Evolutionary conservation across 2,888 invertebrate genomes (phyloP), one percentile per base, ranked within the genome.

Genomic region (Zonitis immaculata): DNA sequence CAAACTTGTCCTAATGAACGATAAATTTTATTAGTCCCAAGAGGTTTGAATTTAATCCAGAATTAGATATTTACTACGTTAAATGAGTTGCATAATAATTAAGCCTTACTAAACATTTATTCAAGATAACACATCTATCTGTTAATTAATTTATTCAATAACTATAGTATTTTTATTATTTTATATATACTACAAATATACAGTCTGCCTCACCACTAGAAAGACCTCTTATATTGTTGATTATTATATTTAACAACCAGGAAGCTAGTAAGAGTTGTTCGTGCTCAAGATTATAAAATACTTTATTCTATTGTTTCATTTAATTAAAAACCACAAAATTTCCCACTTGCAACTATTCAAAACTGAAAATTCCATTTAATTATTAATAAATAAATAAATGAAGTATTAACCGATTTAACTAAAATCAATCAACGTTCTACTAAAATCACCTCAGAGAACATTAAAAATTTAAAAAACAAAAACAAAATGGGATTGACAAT

Each of bases 21-120:
- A 56, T 58, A 58, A 58, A 53, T 58, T 56, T 58, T 55, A 58
- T 53, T 56, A 58, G 51, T 42, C 58, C 51, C 56, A 48, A 45
- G 53, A 44, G 56, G 51, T 35, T 50, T 39, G 53, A 58, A 56
- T 56, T 58, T 56, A 54, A 56, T 54, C 51, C 51, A 32, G 54
- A 56, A 56, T 58, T 53, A 56, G 54, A 53, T 56, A 58, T 56
- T 56, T 55, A 52, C 56, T 46, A 46, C 49, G 58, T 52, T 58
- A 58, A 58, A 58, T 58, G 56, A 56, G 51, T 51, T 58, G 58
- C 58, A 58, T 58, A 56, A 58, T 49, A 58, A 58, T 58, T 56
- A 54, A 47, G 47, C 47, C 20, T 12, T 44, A 44, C 43, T 44
- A 56, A 49, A 54, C 51, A 49, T 52, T 52, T 57, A 57, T 54